Conservation (phyloP, 1,140 invertebrate genomes). For the Cardiocondyla obscurior region DNA sequence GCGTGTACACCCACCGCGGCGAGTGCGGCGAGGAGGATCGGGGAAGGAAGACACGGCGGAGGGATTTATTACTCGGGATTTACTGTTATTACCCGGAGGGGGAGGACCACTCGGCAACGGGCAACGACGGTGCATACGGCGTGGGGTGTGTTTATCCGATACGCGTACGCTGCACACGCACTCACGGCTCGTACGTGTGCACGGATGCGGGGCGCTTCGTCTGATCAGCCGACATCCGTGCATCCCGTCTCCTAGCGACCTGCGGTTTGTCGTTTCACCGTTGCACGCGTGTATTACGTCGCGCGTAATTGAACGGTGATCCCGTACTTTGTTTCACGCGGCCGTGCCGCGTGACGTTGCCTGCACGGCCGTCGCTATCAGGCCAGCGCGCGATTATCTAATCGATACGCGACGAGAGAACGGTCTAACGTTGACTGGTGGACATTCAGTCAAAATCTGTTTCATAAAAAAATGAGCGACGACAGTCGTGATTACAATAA, state of each 20-base stretch:
- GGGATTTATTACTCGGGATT: constrained; percentile 82
- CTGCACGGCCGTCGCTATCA: not conserved
- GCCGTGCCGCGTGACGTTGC: constrained; percentile 47
- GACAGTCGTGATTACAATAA: not conserved
- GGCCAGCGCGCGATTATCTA: not conserved
- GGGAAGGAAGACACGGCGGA: constrained; percentile 56
- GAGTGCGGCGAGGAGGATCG: constrained; percentile 1
- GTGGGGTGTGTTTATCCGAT: constrained; percentile 71
- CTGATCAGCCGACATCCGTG: constrained; percentile 8
- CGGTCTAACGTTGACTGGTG: not conserved
- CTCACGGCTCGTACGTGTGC: not conserved
- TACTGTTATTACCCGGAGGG: constrained; percentile 83
- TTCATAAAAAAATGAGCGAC: not conserved
- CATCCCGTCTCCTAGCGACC: constrained; percentile 63
- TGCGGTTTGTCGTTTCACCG: constrained; percentile 59
- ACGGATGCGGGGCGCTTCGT: not conserved
- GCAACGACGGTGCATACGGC: constrained; percentile 69
- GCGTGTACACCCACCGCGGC: not conserved
- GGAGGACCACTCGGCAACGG: constrained; percentile 68
- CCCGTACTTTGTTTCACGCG: constrained; percentile 60
- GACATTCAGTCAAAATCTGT: not conserved
- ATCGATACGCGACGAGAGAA: not conserved
- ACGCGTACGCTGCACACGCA: not conserved
- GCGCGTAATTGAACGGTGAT: constrained; percentile 65
- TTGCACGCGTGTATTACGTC: constrained; percentile 54